Evolutionary conservation across 2,888 invertebrate species (phyloP).

Genomic region (Caenorhabditis angaria): DNA sequence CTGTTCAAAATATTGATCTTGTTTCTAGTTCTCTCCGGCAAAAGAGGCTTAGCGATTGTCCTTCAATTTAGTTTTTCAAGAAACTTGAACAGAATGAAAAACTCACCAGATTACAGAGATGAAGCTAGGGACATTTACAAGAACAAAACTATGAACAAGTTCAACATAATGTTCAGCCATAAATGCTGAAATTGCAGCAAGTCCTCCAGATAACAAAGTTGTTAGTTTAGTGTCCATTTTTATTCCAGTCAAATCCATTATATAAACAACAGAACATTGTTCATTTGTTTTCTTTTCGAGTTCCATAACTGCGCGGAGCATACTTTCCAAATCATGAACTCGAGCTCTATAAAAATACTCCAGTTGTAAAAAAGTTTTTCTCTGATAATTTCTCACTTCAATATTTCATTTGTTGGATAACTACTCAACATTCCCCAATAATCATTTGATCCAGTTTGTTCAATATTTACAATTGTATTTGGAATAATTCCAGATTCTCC

Average conservation of each 20-base stretch:
- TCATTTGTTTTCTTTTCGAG: conserved; percentile 63
- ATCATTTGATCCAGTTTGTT: conserved; percentile 67
- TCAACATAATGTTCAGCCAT: conserved; percentile 69
- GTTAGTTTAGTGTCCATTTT: conserved; percentile 60
- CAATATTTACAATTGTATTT: conserved; percentile 68
- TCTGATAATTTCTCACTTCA: conserved; percentile 19
- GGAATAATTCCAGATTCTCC: conserved; percentile 56
- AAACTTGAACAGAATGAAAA: neutral
- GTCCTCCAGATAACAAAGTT: conserved; percentile 55
- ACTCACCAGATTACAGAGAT: conserved; percentile 59
- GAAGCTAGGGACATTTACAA: conserved; percentile 69
- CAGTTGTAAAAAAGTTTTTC: no score
- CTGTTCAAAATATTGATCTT: conserved; percentile 61
- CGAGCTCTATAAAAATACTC: conserved; percentile 40
- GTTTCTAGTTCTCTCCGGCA: conserved; percentile 67
- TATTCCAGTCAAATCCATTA: conserved; percentile 70
- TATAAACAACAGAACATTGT: conserved; percentile 67
- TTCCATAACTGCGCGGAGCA: conserved; percentile 68
- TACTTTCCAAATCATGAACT: conserved; percentile 68
- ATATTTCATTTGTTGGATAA: conserved; percentile 65
- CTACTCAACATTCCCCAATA: conserved; percentile 69
- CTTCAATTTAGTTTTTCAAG: conserved; percentile 30
- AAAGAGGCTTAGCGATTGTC: conserved; percentile 64
- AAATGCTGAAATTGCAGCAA: conserved; percentile 68
- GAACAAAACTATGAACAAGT: conserved; percentile 66